phyloP scores from a whole-genome alignment of 2,113 vertebrate species.

The Alligator mississippiensis region DNA sequence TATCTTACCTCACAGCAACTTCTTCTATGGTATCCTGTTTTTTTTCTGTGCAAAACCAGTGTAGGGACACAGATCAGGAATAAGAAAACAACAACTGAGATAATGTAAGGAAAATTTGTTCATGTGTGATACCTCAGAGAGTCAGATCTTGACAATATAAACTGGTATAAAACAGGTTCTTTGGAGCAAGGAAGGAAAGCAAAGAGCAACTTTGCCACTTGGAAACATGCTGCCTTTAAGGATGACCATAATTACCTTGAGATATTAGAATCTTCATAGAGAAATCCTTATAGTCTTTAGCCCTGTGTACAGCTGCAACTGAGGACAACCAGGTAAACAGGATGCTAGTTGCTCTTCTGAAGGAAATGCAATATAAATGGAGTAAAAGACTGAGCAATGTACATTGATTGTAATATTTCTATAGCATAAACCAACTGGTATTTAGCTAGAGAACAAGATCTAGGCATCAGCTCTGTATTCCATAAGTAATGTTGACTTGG shows the following conservation, averaged over 20 bases:
- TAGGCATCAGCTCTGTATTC: not conserved
- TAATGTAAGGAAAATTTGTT: not conserved
- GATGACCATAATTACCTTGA: not conserved
- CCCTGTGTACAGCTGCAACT: conserved; percentile 27
- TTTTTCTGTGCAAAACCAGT: not conserved
- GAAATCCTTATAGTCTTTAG: conserved; percentile 42
- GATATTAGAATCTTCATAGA: not conserved
- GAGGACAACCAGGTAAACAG: conserved; percentile 57
- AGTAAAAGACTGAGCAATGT: conserved; percentile 25
- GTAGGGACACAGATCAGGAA: not conserved
- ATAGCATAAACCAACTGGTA: not conserved
- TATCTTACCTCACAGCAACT: not conserved
- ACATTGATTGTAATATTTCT: conserved; percentile 15
- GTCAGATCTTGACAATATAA: not conserved
- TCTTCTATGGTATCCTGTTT: not conserved
- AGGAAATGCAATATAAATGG: conserved; percentile 55
- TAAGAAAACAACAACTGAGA: not conserved
- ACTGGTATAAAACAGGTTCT: not conserved
- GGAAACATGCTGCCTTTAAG: conserved; percentile 2
- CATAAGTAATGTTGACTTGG: not conserved
- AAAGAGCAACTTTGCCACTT: not conserved
- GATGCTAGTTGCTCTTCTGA: conserved; percentile 34
- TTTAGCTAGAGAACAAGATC: conserved; percentile 11
- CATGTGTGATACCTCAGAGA: not conserved
- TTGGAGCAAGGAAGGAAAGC: conserved; percentile 14